phyloP scores from a whole-genome alignment of 1,140 invertebrate species.

The Apocrypta bakeri region DNA sequence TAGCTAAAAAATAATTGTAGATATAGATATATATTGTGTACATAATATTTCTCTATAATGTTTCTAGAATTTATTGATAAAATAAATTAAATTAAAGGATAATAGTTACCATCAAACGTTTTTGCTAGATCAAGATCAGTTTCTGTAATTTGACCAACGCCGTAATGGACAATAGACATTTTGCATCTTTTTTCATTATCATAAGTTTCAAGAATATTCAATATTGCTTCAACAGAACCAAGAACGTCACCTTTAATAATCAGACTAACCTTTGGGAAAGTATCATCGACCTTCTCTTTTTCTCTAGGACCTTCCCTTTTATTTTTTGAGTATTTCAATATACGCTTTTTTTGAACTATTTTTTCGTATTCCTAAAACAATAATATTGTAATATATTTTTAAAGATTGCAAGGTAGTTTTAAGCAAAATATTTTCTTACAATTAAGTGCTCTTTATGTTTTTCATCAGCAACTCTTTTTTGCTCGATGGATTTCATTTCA shows the following conservation, averaged over 20 bases:
- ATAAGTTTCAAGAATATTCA: slow-evolving; percentile 94
- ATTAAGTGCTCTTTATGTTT: slow-evolving; percentile 81
- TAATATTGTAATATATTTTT: neutral
- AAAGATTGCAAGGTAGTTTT: neutral
- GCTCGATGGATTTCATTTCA: slow-evolving; percentile 77
- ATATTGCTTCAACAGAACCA: slow-evolving; percentile 94
- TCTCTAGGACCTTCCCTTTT: slow-evolving; percentile 71
- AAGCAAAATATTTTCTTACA: slow-evolving; percentile 52
- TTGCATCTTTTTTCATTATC: slow-evolving; percentile 81
- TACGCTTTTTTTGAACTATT: slow-evolving; percentile 77
- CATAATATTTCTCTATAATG: neutral
- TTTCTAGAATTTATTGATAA: neutral
- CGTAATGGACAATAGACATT: slow-evolving; percentile 92
- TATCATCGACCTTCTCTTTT: slow-evolving; percentile 76
- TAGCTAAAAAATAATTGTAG: slow-evolving; percentile 76
- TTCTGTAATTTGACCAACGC: slow-evolving; percentile 88
- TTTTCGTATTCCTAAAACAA: slow-evolving; percentile 79
- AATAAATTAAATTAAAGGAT: slow-evolving; percentile 30
- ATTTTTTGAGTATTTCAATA: slow-evolving; percentile 73
- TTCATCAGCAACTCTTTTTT: slow-evolving; percentile 78
- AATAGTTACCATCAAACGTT: slow-evolving; percentile 81
- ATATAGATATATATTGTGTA: too few relatives aligned
- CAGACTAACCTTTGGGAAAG: slow-evolving; percentile 75
- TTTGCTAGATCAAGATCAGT: slow-evolving; percentile 91
- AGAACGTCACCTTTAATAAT: slow-evolving; percentile 86